Base-by-base conservation (phyloP, 2,888 invertebrate species). In the Eupithecia exiguata region DNA sequence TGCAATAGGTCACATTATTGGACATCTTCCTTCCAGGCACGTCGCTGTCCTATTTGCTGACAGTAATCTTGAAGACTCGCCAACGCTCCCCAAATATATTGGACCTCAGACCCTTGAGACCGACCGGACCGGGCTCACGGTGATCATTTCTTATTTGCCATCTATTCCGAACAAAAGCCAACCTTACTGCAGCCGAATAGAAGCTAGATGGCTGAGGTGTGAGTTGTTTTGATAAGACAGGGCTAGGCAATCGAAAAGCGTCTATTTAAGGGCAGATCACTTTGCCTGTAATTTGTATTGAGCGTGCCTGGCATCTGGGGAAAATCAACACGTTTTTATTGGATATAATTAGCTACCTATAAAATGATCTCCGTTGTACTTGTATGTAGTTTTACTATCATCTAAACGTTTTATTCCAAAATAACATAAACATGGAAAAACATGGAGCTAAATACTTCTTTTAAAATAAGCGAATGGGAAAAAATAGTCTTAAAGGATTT, bases 61-160 rank as follows among this genome's bases (percentile, higher is more conserved):
- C 89, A 88, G 89, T 91, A 90, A 91, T 91, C 90, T 89, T 89
- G 87, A 90, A 88, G 89, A 88, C 86, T 90, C 84, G 88, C 86
- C 88, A 87, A 87, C 83, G 72, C 76, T 71, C 82, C 85, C 84
- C 84, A 86, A 90, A 92, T 91, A 90, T 91, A 92, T 92, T 87
- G 91, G 87, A 87, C 87, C 85, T 86, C 81, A 84, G 85, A 83
- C 92, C 91, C 93, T 81, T 84, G 92, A 90, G 91, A 91, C 89
- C 86, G 83, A 81, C 78, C 84, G 86, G 80, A 83, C 79, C 79
- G 76, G 72, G 72, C 84, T 83, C 81, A 82, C 81, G 84, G 83
- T 83, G 86, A 87, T 86, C 87, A 87, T 85, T 86, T 83, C 85
- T 83, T 83, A 83, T 84, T 83, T 84, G 78, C 75, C 71, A 76